Conservation (phyloP, 1,140 invertebrate genomes). For the Myzus persicae region DNA sequence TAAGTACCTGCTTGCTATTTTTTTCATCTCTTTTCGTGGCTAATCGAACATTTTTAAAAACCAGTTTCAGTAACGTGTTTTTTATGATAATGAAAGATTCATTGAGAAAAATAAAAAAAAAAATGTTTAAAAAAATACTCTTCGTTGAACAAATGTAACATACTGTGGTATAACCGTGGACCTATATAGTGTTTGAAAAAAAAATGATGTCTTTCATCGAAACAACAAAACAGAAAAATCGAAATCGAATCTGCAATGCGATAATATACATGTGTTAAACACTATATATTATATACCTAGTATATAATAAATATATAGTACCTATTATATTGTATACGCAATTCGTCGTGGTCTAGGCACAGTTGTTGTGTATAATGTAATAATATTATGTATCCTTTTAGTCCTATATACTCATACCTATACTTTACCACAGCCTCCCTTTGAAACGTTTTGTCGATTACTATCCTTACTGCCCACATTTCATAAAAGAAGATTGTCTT, state of each 20-base stretch:
- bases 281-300: too few relatives aligned
- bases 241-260: neutral
- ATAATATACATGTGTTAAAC: neutral
- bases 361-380: neutral
- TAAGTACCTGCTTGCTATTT: neutral
- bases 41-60: conserved; percentile 24
- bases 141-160: neutral
- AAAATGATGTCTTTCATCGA: neutral
- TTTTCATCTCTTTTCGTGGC: neutral
- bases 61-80: conserved; percentile 42
- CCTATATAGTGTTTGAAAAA: neutral
- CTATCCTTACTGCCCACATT: neutral
- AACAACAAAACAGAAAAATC: conserved; percentile 3
- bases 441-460: conserved; percentile 31
- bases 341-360: neutral
- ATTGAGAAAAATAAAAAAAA: conserved; percentile 25
- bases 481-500: conserved; percentile 28
- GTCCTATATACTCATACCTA: neutral
- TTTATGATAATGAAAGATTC: conserved; percentile 39
- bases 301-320: neutral
- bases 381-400: conserved; percentile 8
- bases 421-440: neutral
- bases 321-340: neutral
- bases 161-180: neutral
- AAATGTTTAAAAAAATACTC: neutral